Conservation (phyloP, 2,113 vertebrate genomes). For the Gnathonemus longibarbis region DNA sequence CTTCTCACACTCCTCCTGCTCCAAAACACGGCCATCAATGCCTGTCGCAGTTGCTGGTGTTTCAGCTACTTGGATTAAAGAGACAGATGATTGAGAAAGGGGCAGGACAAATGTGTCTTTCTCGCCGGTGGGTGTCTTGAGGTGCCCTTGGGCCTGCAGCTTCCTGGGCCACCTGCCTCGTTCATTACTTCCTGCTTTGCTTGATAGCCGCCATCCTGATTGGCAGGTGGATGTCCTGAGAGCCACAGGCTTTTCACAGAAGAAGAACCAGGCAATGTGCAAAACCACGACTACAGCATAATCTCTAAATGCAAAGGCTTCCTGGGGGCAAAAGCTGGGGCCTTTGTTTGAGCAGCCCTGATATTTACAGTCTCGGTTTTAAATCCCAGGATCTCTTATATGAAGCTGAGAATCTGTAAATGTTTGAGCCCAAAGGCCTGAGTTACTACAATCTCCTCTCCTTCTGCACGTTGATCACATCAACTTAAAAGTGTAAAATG, state of each 20-base stretch:
- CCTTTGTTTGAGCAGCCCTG: slow-evolving; percentile 39
- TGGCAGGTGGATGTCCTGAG: neutral
- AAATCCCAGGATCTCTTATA: slow-evolving; percentile 32
- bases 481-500: slow-evolving; percentile 26
- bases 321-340: slow-evolving; percentile 31
- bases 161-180: neutral
- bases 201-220: neutral
- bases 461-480: slow-evolving; percentile 30
- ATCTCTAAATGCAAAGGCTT: neutral
- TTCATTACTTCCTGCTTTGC: neutral
- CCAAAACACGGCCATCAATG: neutral
- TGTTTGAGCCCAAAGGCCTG: slow-evolving; percentile 15
- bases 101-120: neutral
- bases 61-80: neutral
- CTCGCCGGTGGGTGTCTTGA: neutral
- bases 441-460: neutral
- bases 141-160: neutral
- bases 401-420: slow-evolving; percentile 24
- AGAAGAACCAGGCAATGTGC: neutral
- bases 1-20: neutral
- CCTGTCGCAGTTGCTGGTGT: neutral
- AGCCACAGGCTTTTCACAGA: neutral
- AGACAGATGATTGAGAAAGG: neutral
- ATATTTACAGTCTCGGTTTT: slow-evolving; percentile 42
- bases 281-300: neutral